Evolutionary conservation across 2,113 vertebrate species (phyloP), one percentile per base, ranked within the genome.

Genomic region (Corythaixoides concolor): DNA sequence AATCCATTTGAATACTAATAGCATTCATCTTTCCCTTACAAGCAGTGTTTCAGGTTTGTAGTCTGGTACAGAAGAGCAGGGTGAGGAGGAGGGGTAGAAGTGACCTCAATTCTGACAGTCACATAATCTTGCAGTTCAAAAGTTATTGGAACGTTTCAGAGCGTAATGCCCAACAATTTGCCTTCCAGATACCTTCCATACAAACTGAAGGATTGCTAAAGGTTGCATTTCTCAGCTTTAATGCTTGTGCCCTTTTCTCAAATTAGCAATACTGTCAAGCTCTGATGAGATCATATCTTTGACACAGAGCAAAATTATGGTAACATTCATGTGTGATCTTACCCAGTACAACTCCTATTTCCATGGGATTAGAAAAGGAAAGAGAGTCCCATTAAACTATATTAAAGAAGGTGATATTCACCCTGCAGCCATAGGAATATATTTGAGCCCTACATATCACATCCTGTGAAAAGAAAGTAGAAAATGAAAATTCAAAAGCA

Each of bases 181-280:
- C 91, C 96, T 95, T 85, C 78, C 81, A 88, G 85, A 72, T 85
- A 90, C 79, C 88, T 84, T 77, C 86, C 43, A 30, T 37, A 81
- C 73, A 56, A 92, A 64, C 35, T 4, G 58, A 75, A 84, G 67
- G 73, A 87, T 64, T 95, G 91, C 88, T 89, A 79, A 95, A 88
- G 88, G 90, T 91, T 94, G 77, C 4, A 0, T 22, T 41, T 62
- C 67, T 89, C 83, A 75, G 60, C 75, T 88, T 62, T 89, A 90
- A 87, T 81, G 70, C 75, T 52, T n/a, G 32, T 92, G 90, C 89
- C 96, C 94, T 96, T 96, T 95, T 78, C 94, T 92, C 86, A 89
- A 78, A 96, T 96, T 95, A 96, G 91, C 2, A 18, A 76, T 45
- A 66, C 84, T 77, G 90, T 75, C 89, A 90, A 75, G 81, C 56